These are phyloP conservation scores for Leucosticte australis DNA, from an alignment of 2,113 vertebrate genomes.

Conservation along the genomic window DNA sequence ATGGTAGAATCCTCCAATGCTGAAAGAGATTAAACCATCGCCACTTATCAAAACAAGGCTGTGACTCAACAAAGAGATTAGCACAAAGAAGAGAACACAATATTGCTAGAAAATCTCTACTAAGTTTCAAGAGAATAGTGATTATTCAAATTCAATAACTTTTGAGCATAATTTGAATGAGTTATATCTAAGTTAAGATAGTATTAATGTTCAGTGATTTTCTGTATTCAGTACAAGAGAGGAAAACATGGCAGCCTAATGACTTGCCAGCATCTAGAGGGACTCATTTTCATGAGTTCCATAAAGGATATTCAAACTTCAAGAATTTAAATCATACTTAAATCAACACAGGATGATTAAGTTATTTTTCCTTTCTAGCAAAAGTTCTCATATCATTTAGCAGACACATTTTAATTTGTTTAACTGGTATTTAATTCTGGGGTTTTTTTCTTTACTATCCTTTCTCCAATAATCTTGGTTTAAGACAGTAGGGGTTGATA, in stretches of 20 bases:
- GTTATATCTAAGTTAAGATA: neutral
- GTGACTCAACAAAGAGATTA: neutral
- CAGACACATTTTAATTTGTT: neutral
- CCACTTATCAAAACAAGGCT: neutral
- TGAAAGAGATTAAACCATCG: neutral
- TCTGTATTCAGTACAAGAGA: neutral
- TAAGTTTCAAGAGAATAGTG: neutral
- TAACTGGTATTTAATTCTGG: neutral
- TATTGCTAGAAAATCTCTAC: neutral
- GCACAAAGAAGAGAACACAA: neutral
- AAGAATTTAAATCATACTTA: neutral
- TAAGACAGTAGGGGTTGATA: neutral
- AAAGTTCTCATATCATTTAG: neutral
- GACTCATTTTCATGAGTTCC: neutral
- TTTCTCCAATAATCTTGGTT: neutral
- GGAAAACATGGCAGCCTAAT: neutral
- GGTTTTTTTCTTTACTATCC: neutral
- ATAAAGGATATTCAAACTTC: neutral
- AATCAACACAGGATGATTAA: neutral
- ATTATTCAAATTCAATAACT: neutral
- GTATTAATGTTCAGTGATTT: neutral
- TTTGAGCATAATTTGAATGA: neutral
- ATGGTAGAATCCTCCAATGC: neutral
- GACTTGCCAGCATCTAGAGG: neutral
- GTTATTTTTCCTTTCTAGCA: neutral